A percentile compares a stretch with the other conserved stretches of the same genome.
Evolutionary conservation across 1,140 invertebrate species (phyloP).

Genomic region (Calliopsis andreniformis): DNA sequence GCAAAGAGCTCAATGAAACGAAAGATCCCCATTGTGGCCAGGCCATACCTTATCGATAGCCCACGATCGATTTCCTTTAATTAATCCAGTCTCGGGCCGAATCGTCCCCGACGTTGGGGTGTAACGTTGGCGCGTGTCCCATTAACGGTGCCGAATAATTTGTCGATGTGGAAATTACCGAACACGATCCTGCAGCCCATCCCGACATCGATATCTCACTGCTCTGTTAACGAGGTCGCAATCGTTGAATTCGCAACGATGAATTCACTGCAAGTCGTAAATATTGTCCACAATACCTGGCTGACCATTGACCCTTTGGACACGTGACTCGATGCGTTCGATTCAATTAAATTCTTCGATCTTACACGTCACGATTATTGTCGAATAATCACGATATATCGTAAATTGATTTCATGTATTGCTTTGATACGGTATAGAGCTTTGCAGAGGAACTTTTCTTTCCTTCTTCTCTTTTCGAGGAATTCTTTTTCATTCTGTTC

Average conservation of each 20-base stretch:
- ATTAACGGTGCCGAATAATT: constrained; percentile 48
- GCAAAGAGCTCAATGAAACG: background rate
- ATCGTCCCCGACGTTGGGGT: background rate
- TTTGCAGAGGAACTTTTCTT: too few relatives aligned
- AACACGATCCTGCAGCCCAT: constrained; percentile 6
- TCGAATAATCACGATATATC: background rate
- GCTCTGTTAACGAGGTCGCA: constrained; percentile 40
- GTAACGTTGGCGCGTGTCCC: constrained; percentile 48
- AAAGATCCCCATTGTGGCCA: background rate
- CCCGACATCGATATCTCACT: constrained; percentile 38
- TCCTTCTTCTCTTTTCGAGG: too few relatives aligned
- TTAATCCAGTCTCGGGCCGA: constrained; percentile 20
- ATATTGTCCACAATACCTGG: constrained; percentile 5
- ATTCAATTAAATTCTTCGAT: constrained; percentile 26
- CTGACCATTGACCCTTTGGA: background rate
- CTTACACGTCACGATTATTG: background rate
- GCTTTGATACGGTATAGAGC: too few relatives aligned
- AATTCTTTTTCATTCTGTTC: too few relatives aligned
- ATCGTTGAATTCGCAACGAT: constrained; percentile 36
- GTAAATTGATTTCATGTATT: background rate
- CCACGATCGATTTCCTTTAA: constrained; percentile 49
- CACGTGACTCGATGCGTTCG: constrained; percentile 20
- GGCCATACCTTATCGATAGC: constrained; percentile 13
- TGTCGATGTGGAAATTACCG: constrained; percentile 48
- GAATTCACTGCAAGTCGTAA: constrained; percentile 24